phyloP scores from a whole-genome alignment of 2,888 invertebrate species.

The Drosophila rellima region DNA sequence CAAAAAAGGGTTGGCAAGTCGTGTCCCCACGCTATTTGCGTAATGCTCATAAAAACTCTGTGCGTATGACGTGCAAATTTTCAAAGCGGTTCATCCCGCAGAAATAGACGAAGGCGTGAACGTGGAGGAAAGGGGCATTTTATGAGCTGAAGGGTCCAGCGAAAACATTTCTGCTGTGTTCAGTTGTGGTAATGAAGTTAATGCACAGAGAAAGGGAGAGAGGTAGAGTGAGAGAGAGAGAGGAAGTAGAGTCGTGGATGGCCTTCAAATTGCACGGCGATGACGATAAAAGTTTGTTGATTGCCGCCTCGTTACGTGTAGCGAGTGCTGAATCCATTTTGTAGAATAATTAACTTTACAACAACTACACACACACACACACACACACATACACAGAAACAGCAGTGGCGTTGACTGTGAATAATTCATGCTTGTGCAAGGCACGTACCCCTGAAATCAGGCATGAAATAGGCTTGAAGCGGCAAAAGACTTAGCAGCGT shows the following conservation, averaged over 20 bases:
- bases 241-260: conserved; percentile 32
- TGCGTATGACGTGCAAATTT: conserved; percentile 78
- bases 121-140: conserved; percentile 46
- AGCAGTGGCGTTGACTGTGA: conserved; percentile 12
- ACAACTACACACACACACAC: conserved; percentile 7
- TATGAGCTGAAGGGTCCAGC: conserved; percentile 49
- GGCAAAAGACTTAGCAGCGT: conserved; percentile 26
- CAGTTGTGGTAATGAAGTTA: conserved; percentile 74
- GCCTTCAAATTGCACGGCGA: conserved; percentile 52
- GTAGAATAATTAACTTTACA: conserved; percentile 68
- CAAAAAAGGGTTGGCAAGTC: conserved; percentile 44
- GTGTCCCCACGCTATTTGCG: conserved; percentile 43
- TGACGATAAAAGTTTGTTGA: conserved; percentile 59
- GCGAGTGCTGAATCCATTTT: conserved; percentile 65
- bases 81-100: conserved; percentile 57
- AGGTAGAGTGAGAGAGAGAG: background rate
- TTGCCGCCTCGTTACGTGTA: conserved; percentile 60
- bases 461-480: conserved; percentile 36
- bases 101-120: background rate
- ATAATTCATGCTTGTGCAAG: conserved; percentile 37
- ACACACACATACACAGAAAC: conserved; percentile 1
- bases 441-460: conserved; percentile 36
- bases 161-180: conserved; percentile 23
- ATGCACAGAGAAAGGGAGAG: conserved; percentile 39
- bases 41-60: conserved; percentile 57